phyloP scores from a whole-genome alignment of 2,797 vertebrate species.

The Cichlasoma orientale region DNA sequence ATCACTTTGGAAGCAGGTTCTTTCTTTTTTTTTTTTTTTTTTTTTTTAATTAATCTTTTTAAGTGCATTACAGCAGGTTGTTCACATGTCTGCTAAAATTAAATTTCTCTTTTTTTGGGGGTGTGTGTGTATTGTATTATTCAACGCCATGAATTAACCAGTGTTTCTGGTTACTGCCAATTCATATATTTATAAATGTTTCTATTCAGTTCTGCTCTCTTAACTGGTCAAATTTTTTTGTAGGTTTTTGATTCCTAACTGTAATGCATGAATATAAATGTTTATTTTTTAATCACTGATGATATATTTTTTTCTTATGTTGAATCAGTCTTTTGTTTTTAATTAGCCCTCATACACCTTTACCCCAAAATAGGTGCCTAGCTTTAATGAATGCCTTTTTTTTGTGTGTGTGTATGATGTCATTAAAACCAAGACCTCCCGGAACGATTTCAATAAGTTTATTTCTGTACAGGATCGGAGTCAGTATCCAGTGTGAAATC shows the following conservation, averaged over 20 bases:
- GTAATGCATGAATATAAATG: constrained; percentile 42
- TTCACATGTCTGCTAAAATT: constrained; percentile 42
- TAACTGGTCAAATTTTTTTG: constrained; percentile 15
- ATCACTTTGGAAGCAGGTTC: constrained; percentile 3
- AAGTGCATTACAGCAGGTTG: constrained; percentile 56
- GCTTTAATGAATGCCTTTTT: constrained; percentile 57
- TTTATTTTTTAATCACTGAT: constrained; percentile 23
- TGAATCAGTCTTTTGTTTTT: constrained; percentile 13
- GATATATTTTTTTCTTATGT: not conserved
- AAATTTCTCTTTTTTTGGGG: not conserved
- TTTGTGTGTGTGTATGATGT: constrained; percentile 1
- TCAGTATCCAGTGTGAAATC: constrained; percentile 23
- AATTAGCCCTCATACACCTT: not conserved
- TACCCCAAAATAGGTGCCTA: constrained; percentile 41
- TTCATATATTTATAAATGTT: constrained; percentile 6
- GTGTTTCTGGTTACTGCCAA: constrained; percentile 53
- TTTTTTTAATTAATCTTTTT: constrained; percentile 14
- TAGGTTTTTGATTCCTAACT: constrained; percentile 27
- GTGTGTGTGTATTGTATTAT: constrained; percentile 43
- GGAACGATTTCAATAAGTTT: constrained; percentile 19
- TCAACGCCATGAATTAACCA: constrained; percentile 31
- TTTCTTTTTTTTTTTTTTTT: not conserved
- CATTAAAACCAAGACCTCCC: constrained; percentile 34
- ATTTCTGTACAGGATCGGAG: constrained; percentile 32
- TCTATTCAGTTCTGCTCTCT: constrained; percentile 9